Base-by-base conservation (phyloP, 2,113 vertebrate species). In the Malurus alboscapulatus region DNA sequence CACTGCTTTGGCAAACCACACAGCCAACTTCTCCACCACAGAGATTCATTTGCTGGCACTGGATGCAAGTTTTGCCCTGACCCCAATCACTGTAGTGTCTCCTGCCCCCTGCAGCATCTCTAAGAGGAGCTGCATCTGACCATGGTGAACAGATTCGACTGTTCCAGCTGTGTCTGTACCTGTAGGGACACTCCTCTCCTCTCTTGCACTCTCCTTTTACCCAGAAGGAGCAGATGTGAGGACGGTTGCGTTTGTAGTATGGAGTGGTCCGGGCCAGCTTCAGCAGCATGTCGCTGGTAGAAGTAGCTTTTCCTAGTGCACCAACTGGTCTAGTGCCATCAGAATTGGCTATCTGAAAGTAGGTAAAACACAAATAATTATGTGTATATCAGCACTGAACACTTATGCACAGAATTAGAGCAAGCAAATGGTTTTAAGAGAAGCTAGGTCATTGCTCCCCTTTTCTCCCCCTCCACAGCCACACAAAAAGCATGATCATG, bases 191-290 rank as follows among this genome's bases (percentile, higher is more conserved):
- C 91, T 99, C 99, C 79, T 99, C 99, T 66, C 99, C 99, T 98
- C 99, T 98, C 96, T 99, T 99, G 96, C 99, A 99, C 84, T 99
- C 99, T 93, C 99, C 99, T 96, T 99, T 99, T 21, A 99, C 99
- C 99, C 99, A 99, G 96, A 99, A 99, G 91, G 99, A 99, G 80
- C 99, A 99, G 96, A 99, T 99, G 93, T 99, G 99, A 5, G 99
- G 99, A 24, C 99, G 98, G 91, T 99, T 99, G 69, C 99, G 98
- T 97, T 99, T 99, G 95, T 99, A 99, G 93, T 99, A 99, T 0
- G 99, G 99, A 10, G 99, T 99, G 80, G 99, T 99, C 65, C 99
- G 98, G 67, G 99, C 99, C 84, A 99, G 97, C 93, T 99, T 99
- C 88, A 99, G 97, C 88, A 99, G 97, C 99, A 99, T 99, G 93